A percentile compares a stretch with the other conserved stretches of the same genome.
phyloP scores from a whole-genome alignment of 2,888 invertebrate genomes.

The Drosophila mimetica region DNA sequence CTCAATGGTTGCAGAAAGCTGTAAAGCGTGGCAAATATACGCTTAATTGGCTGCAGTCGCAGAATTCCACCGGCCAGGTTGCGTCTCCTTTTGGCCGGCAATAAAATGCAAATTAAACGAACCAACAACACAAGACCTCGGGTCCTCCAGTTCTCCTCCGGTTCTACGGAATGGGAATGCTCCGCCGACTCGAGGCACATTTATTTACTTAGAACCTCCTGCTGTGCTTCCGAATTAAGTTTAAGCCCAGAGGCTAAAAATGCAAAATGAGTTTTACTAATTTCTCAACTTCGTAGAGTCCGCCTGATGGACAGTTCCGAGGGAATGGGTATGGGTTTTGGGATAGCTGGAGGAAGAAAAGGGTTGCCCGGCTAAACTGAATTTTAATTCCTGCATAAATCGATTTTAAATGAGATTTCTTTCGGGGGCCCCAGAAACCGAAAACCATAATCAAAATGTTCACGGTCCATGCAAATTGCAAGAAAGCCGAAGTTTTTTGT shows the following conservation, averaged over 20 bases:
- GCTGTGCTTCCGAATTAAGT: slow-evolving; percentile 90
- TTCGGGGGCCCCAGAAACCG: slow-evolving; percentile 15
- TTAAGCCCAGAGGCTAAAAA: slow-evolving; percentile 89
- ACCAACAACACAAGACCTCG: slow-evolving; percentile 34
- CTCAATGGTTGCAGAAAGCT: slow-evolving; percentile 51
- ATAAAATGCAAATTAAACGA: slow-evolving; percentile 84
- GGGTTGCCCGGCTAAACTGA: slow-evolving; percentile 49
- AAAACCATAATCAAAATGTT: slow-evolving; percentile 64
- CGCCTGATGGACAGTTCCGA: slow-evolving; percentile 68
- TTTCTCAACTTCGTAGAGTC: slow-evolving; percentile 80
- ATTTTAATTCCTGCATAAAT: slow-evolving; percentile 81
- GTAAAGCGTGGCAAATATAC: slow-evolving; percentile 80
- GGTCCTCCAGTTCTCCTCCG: not conserved
- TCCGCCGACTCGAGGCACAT: slow-evolving; percentile 78
- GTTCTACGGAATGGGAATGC: not conserved
- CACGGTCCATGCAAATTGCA: slow-evolving; percentile 69
- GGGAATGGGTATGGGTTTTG: slow-evolving; percentile 2
- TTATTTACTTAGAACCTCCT: slow-evolving; percentile 86
- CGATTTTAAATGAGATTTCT: slow-evolving; percentile 83
- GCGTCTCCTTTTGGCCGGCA: slow-evolving; percentile 50
- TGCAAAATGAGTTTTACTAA: slow-evolving; percentile 85
- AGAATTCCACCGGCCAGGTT: slow-evolving; percentile 12
- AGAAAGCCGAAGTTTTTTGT: slow-evolving; percentile 8
- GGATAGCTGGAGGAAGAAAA: slow-evolving; percentile 5
- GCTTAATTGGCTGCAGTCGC: slow-evolving; percentile 73